Evolutionary conservation across 2,113 vertebrate species (phyloP).

Genomic region (Amazona guildingii): DNA sequence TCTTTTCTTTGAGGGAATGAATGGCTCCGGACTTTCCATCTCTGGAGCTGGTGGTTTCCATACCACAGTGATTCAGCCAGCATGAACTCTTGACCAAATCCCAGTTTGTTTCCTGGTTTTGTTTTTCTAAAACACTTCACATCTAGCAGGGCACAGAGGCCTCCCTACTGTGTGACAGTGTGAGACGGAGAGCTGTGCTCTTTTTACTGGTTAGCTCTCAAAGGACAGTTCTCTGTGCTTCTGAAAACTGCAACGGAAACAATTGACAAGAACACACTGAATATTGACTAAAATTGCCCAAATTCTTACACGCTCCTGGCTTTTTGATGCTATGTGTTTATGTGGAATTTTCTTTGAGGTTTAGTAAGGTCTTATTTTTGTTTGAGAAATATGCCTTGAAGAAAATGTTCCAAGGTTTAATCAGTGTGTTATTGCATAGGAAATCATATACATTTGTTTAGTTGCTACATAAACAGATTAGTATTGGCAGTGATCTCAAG

Average conservation of each 20-base stretch:
- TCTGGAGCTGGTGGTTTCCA: slow-evolving; percentile 52
- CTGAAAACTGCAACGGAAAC: neutral
- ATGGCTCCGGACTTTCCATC: neutral
- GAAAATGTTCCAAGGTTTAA: neutral
- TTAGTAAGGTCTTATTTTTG: neutral
- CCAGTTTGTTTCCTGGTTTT: slow-evolving; percentile 41
- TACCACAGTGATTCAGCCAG: slow-evolving; percentile 38
- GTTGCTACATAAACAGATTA: neutral
- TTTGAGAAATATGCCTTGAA: neutral
- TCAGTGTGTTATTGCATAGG: neutral
- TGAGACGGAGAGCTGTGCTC: neutral
- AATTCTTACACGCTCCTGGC: neutral
- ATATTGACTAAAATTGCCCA: neutral
- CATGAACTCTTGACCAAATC: slow-evolving; percentile 46
- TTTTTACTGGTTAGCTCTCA: neutral
- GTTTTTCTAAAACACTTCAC: slow-evolving; percentile 45
- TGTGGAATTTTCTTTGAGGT: neutral
- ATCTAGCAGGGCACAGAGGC: neutral
- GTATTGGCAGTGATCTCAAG: neutral
- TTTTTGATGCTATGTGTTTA: neutral
- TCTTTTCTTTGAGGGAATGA: neutral
- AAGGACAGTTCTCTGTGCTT: neutral
- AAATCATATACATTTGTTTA: neutral
- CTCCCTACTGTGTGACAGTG: neutral
- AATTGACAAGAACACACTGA: neutral